phyloP scores from a whole-genome alignment of 2,113 vertebrate species.

The Hyaena hyaena region DNA sequence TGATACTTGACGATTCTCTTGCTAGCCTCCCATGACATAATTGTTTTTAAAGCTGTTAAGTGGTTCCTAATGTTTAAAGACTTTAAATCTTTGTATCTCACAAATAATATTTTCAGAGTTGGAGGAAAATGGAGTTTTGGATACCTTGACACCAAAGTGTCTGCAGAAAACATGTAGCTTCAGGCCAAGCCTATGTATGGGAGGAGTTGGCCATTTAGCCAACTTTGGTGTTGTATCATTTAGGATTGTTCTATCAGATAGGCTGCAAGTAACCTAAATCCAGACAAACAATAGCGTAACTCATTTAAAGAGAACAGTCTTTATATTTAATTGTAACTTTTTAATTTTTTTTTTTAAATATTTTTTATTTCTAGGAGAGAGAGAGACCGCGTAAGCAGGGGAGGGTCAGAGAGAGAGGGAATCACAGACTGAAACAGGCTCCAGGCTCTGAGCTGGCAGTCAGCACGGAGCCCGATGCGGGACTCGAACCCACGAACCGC shows the following conservation, averaged over 20 bases:
- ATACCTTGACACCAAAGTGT: background rate
- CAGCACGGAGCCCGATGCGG: too few relatives aligned
- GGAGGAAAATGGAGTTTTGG: background rate
- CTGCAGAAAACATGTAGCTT: background rate
- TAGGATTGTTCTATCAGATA: background rate
- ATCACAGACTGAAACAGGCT: too few relatives aligned
- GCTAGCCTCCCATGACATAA: slow-evolving; percentile 26
- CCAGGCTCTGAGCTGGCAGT: too few relatives aligned
- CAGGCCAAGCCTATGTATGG: background rate
- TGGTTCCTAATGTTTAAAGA: slow-evolving; percentile 1
- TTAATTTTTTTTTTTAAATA: background rate
- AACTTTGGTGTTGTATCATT: background rate
- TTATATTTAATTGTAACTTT: background rate
- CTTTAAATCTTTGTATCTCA: background rate
- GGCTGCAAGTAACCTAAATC: background rate
- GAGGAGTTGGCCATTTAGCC: background rate
- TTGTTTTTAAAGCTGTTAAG: slow-evolving; percentile 30
- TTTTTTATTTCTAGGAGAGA: too few relatives aligned
- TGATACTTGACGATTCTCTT: background rate
- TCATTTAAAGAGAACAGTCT: background rate
- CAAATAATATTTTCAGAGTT: slow-evolving; percentile 14
- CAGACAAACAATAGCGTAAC: background rate
- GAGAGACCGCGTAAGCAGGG: too few relatives aligned
- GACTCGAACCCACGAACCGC: too few relatives aligned
- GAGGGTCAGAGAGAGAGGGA: too few relatives aligned